A percentile compares a stretch with the other conserved stretches of the same genome.
These are phyloP conservation scores for Stegastes partitus DNA, from an alignment of 2,113 vertebrate species.

Conservation along the genomic window DNA sequence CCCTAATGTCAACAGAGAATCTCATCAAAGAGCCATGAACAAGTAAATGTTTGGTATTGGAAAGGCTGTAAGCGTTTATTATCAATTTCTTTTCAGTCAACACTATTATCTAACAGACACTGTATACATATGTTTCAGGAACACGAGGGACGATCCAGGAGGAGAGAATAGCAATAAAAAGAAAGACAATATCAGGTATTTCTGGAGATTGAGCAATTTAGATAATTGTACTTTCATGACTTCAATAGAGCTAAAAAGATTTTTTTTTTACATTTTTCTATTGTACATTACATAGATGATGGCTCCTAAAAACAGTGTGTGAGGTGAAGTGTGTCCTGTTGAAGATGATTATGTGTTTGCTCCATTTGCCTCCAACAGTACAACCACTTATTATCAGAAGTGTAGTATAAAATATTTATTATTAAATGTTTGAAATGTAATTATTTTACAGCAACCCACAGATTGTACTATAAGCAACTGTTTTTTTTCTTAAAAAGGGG, in stretches of 20 bases:
- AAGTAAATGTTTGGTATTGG: conserved; percentile 12
- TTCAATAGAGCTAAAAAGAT: background rate
- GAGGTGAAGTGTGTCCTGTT: too few relatives aligned
- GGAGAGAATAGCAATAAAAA: conserved; percentile 13
- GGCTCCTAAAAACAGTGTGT: background rate
- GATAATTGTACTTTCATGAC: background rate
- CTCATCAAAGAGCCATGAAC: background rate
- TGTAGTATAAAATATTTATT: too few relatives aligned
- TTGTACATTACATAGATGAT: too few relatives aligned
- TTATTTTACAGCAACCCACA: too few relatives aligned
- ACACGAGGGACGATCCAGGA: conserved; percentile 40
- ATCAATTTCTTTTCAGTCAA: background rate
- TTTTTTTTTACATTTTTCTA: too few relatives aligned
- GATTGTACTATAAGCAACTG: too few relatives aligned
- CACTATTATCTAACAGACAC: background rate
- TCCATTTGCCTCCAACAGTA: too few relatives aligned
- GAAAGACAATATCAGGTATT: conserved; percentile 4
- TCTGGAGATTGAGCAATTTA: background rate
- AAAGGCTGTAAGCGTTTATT: conserved; percentile 4
- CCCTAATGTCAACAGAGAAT: background rate
- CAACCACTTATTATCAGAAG: too few relatives aligned
- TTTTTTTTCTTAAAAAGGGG: too few relatives aligned
- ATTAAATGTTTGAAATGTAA: too few relatives aligned
- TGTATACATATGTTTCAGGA: conserved; percentile 14
- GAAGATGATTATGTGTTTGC: too few relatives aligned